These are phyloP conservation scores for Leucoma salicis DNA, from an alignment of 2,888 invertebrate species.

Conservation along the genomic window DNA sequence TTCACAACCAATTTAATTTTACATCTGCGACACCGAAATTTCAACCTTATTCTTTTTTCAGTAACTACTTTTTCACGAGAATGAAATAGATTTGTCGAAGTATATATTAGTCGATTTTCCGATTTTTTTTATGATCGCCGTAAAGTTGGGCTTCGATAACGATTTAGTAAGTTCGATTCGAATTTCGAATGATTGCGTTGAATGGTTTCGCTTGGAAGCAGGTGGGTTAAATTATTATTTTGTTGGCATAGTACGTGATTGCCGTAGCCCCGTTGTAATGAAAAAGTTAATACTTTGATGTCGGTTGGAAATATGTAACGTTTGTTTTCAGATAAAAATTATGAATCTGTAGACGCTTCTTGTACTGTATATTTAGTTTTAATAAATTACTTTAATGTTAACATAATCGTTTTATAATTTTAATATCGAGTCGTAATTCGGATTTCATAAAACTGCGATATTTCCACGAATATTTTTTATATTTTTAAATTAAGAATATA, in stretches of 20 bases:
- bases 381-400: too few relatives aligned
- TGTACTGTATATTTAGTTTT: too few relatives aligned
- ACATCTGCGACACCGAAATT: slow-evolving; percentile 21
- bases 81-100: slow-evolving; percentile 23
- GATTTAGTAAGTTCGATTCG: slow-evolving; percentile 62
- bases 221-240: slow-evolving; percentile 42
- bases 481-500: too few relatives aligned
- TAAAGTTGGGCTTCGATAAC: slow-evolving; percentile 62
- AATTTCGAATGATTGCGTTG: slow-evolving; percentile 59
- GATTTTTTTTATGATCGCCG: slow-evolving; percentile 57
- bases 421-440: too few relatives aligned
- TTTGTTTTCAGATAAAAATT: too few relatives aligned
- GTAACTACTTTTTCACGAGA: slow-evolving; percentile 9
- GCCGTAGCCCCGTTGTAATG: slow-evolving; percentile 16
- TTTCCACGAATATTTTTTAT: too few relatives aligned
- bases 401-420: too few relatives aligned
- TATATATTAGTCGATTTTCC: slow-evolving; percentile 54
- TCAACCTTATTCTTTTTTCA: slow-evolving; percentile 29
- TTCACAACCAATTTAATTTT: slow-evolving; percentile 25
- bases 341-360: too few relatives aligned
- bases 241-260: slow-evolving; percentile 33
- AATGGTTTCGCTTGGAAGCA: slow-evolving; percentile 33
- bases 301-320: too few relatives aligned
- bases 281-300: slow-evolving; percentile 20
- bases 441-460: too few relatives aligned